Percentiles rank a stretch among this genome's conserved stretches.
These are phyloP conservation scores for Alviniconcha strummeri DNA, from an alignment of 2,888 invertebrate genomes.

Conservation along the genomic window DNA sequence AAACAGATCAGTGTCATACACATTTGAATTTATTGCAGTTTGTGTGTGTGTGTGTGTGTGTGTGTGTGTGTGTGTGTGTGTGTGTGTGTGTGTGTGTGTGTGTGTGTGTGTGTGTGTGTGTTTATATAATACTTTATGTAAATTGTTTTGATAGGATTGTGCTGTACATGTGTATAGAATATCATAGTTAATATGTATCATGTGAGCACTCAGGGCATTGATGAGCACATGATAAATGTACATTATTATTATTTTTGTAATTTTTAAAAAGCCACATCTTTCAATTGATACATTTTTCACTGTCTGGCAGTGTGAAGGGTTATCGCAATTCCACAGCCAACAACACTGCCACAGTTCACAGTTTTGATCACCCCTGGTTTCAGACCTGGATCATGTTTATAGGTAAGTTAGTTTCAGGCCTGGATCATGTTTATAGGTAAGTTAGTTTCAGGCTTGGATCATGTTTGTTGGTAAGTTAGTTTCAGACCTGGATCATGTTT, in stretches of 20 bases:
- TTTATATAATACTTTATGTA: neutral
- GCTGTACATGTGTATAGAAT: too few relatives aligned
- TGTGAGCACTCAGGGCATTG: neutral
- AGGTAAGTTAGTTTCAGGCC: conserved; percentile 45
- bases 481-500: too few relatives aligned
- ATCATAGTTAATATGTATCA: too few relatives aligned
- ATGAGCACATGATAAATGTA: neutral
- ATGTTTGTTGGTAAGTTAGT: too few relatives aligned
- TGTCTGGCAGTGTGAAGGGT: conserved; percentile 52
- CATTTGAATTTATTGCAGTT: neutral
- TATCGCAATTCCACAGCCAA: conserved; percentile 53
- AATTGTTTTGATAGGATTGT: too few relatives aligned
- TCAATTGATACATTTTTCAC: too few relatives aligned
- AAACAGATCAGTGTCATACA: neutral
- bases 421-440: too few relatives aligned
- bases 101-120: conserved; percentile 3
- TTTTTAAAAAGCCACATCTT: too few relatives aligned
- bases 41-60: neutral
- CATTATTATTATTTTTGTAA: conserved; percentile 13
- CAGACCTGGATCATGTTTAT: conserved; percentile 70
- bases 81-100: neutral
- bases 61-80: neutral
- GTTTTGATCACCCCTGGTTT: conserved; percentile 69
- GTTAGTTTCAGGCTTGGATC: too few relatives aligned
- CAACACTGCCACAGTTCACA: conserved; percentile 53